Evolutionary conservation across 2,113 vertebrate species (phyloP).

Genomic region (Pachypanchax playfairii): DNA sequence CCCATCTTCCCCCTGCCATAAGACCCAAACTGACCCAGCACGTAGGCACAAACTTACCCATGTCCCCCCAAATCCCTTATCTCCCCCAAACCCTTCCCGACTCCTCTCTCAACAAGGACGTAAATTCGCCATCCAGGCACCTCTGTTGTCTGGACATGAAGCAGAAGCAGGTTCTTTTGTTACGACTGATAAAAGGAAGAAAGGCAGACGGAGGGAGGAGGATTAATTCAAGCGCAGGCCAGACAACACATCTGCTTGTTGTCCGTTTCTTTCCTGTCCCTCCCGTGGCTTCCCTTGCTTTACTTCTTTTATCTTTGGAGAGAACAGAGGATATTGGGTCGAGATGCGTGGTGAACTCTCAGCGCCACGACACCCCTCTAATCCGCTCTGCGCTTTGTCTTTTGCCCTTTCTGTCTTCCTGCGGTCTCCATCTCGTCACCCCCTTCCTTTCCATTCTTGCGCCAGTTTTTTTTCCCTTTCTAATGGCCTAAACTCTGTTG

Average conservation of each 20-base stretch:
- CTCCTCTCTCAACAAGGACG: constrained; percentile 51
- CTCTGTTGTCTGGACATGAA: constrained; percentile 78
- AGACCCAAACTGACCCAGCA: constrained; percentile 70
- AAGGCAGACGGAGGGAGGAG: constrained; percentile 81
- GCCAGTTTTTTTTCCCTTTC: constrained; percentile 8
- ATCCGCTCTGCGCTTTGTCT: constrained; percentile 66
- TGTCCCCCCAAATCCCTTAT: constrained; percentile 37
- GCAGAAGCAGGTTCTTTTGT: constrained; percentile 80
- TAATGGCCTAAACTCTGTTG: constrained; percentile 12
- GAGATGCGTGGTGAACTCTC: constrained; percentile 68
- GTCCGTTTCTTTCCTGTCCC: constrained; percentile 60
- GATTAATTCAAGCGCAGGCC: constrained; percentile 84
- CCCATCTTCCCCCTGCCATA: constrained; percentile 64
- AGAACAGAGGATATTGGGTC: constrained; percentile 78
- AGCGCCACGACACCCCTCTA: constrained; percentile 72
- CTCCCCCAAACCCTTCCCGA: constrained; percentile 25
- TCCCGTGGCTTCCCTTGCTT: constrained; percentile 63
- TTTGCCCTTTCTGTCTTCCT: constrained; percentile 57
- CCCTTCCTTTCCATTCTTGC: constrained; percentile 6
- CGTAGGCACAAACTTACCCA: constrained; percentile 58
- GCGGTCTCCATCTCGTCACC: constrained; percentile 52
- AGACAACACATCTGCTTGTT: constrained; percentile 81
- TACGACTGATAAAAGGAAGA: constrained; percentile 79
- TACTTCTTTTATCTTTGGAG: constrained; percentile 67
- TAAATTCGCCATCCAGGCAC: constrained; percentile 61